Percentiles rank a stretch among this genome's conserved stretches.
These are phyloP conservation scores for Columba guinea DNA, from an alignment of 2,797 vertebrate species.

Conservation along the genomic window DNA sequence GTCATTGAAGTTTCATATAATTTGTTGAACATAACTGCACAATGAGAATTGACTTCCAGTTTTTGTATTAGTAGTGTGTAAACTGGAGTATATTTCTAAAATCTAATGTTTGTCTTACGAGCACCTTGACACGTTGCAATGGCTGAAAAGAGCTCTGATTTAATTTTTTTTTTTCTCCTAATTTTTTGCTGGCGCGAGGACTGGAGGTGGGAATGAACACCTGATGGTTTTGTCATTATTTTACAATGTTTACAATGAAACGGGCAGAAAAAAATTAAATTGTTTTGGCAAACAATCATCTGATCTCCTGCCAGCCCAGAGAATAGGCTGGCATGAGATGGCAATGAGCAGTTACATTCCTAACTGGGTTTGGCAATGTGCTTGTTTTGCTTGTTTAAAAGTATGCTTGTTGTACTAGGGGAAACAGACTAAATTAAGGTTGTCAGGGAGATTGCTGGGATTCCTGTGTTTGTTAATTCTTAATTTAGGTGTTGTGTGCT, in stretches of 20 bases:
- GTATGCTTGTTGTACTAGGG: neutral
- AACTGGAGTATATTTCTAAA: neutral
- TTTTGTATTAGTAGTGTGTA: neutral
- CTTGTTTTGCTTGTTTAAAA: constrained; percentile 21
- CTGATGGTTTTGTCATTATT: neutral
- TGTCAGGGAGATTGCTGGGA: constrained; percentile 31
- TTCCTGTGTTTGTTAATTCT: neutral
- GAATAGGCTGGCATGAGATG: constrained; percentile 22
- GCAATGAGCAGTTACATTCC: neutral
- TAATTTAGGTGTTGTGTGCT: neutral
- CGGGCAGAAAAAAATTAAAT: neutral
- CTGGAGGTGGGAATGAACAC: neutral
- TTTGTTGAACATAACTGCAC: neutral
- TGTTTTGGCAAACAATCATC: constrained; percentile 36
- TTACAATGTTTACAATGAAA: constrained; percentile 8
- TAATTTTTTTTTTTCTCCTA: fast-evolving
- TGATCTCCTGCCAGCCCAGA: neutral
- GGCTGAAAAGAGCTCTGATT: neutral
- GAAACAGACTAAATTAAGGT: constrained; percentile 7
- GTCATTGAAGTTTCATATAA: neutral
- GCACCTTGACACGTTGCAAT: neutral
- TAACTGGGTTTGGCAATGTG: neutral
- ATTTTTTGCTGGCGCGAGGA: neutral
- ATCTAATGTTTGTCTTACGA: neutral
- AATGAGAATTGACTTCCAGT: neutral